Base-by-base conservation (phyloP, 2,888 invertebrate genomes). In the Diarsia mendica region DNA sequence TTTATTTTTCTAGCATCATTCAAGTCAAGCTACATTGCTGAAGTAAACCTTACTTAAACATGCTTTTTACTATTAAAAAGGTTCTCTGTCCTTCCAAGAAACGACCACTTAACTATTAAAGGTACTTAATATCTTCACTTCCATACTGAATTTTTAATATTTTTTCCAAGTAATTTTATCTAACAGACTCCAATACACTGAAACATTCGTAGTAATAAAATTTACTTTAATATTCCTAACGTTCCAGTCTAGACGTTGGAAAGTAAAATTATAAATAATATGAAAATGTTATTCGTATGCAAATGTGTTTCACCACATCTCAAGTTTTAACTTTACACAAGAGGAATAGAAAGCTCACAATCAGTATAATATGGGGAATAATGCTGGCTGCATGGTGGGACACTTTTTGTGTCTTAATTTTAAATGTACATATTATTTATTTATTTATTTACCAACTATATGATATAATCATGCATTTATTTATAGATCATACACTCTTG, bases 261-360 rank as follows among this genome's bases (percentile, higher is more conserved):
- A 83, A 85, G 68, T 77, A 49, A 77, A 85, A 83, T 85, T 80
- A 74, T 75, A 72, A 83, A 77, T 75, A 79, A 67, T 39, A 69
- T 23, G 51, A 49, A 72, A 85, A 68, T 61, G 75, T n/a, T 75
- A 69, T 79, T 84, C 74, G 55, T 69, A 84, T 84, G 83, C 67
- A 77, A 83, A 77, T 85, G 23, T 71, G 33, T 85, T 79, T 77
- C 72, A 83, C 77, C 72, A 69, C 73, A 65, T 74, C 65, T 77
- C 18, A 67, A 79, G 83, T 83, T 73, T 72, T 65, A 75, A 85
- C 80, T 80, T 77, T 72, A 83, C 85, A 61, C 83, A 46, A 46
- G 83, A 75, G 80, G 65, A 75, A 77, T 63, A 55, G 15, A 72
- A 71, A 66, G 65, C n/a, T 75, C 55, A 64, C 72, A 82, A 82